Evolutionary conservation across 2,113 vertebrate species (phyloP).

Genomic region (Podilymbus podiceps): DNA sequence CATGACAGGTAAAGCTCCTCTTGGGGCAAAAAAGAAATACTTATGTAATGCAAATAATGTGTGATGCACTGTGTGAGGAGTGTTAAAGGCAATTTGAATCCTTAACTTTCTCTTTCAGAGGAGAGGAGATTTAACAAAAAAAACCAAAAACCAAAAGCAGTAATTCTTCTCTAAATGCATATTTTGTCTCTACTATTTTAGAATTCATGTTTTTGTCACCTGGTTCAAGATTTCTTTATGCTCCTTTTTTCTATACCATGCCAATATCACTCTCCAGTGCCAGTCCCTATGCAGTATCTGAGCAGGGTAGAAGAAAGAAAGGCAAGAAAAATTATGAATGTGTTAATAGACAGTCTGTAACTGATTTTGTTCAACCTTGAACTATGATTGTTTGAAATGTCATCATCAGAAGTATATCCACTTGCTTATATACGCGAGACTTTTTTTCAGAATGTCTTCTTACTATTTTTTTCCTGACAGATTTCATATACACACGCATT

Average conservation of each 20-base stretch:
- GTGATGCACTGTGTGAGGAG: background rate
- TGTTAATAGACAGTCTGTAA: background rate
- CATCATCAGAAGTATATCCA: background rate
- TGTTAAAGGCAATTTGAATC: background rate
- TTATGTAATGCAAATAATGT: background rate
- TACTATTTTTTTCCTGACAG: background rate
- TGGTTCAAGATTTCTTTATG: background rate
- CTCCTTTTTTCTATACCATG: accelerated
- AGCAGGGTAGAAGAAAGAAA: background rate
- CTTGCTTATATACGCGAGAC: background rate
- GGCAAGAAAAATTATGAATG: background rate
- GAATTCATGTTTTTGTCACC: background rate
- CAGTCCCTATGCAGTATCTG: background rate
- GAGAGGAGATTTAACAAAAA: background rate
- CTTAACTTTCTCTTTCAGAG: background rate
- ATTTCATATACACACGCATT: background rate
- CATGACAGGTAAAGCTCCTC: background rate
- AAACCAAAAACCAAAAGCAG: background rate
- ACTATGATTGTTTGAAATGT: background rate
- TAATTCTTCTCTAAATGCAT: background rate
- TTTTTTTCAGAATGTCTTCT: background rate
- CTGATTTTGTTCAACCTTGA: background rate
- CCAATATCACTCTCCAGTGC: background rate
- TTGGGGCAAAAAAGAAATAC: background rate
- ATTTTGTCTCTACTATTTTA: background rate